A percentile compares a stretch with the other conserved stretches of the same genome.
These are phyloP conservation scores for Rhabdophis nuchalis DNA, from an alignment of 2,797 vertebrate species.

Conservation along the genomic window DNA sequence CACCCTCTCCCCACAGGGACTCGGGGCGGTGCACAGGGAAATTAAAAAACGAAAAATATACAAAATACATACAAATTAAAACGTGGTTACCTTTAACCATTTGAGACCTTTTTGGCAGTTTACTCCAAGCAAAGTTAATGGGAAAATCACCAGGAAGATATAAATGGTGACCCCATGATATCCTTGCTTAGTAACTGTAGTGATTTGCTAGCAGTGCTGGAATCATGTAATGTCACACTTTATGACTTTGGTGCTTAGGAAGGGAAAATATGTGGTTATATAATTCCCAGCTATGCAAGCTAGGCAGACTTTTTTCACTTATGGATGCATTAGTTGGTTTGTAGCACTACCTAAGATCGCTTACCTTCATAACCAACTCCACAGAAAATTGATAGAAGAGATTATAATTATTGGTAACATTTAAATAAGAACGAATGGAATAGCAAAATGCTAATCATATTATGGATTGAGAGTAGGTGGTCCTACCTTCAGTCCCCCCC, in stretches of 20 bases:
- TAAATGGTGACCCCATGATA: not conserved
- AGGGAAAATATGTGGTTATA: not conserved
- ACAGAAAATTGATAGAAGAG: not conserved
- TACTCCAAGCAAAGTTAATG: not conserved
- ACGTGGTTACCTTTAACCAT: no score
- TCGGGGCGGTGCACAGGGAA: no score
- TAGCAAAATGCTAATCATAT: not conserved
- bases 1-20: no score
- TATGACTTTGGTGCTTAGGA: not conserved
- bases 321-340: not conserved
- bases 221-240: not conserved
- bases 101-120: no score
- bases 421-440: not conserved
- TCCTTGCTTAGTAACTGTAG: not conserved
- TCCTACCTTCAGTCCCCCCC: not conserved
- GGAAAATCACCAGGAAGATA: not conserved
- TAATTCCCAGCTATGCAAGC: not conserved
- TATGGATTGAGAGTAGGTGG: not conserved
- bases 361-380: not conserved
- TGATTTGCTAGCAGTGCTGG: not conserved
- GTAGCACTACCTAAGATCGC: not conserved
- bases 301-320: not conserved
- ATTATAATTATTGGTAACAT: not conserved
- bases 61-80: no score
- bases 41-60: no score